These are phyloP conservation scores for Drosophila miranda DNA, from an alignment of 1,140 invertebrate species.

Conservation along the genomic window DNA sequence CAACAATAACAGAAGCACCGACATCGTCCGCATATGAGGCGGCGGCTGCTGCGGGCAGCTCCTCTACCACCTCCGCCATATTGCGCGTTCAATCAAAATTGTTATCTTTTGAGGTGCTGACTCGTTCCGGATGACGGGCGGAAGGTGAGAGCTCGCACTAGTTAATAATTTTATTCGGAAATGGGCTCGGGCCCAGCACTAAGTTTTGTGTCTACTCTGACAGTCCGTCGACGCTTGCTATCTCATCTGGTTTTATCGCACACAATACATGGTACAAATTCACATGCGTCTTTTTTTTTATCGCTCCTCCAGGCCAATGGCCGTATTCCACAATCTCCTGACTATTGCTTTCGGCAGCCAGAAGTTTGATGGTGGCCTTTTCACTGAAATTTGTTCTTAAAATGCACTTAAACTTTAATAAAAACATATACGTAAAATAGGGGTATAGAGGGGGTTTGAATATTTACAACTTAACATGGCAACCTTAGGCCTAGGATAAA, in stretches of 20 bases:
- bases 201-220: conserved; percentile 43
- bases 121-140: conserved; percentile 13
- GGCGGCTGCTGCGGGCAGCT: conserved; percentile 16
- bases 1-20: conserved; percentile 60
- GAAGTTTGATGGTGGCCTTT: background rate
- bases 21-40: conserved; percentile 32
- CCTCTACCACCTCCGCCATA: conserved; percentile 52
- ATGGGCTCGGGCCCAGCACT: conserved; percentile 9
- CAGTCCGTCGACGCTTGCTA: conserved; percentile 34
- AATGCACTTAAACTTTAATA: conserved; percentile 35
- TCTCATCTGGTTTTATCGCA: conserved; percentile 57
- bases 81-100: background rate
- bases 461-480: too few species aligned
- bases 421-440: too few species aligned
- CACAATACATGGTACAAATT: conserved; percentile 26
- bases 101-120: conserved; percentile 2
- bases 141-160: conserved; percentile 9
- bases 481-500: too few species aligned
- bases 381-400: conserved; percentile 12
- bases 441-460: too few species aligned
- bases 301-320: conserved; percentile 27
- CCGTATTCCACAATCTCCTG: background rate
- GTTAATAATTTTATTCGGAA: conserved; percentile 13
- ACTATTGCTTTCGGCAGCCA: conserved; percentile 5
- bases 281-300: conserved; percentile 62